Evolutionary conservation across 1,140 invertebrate genomes (phyloP).

Genomic region (Cotesia glomerata): DNA sequence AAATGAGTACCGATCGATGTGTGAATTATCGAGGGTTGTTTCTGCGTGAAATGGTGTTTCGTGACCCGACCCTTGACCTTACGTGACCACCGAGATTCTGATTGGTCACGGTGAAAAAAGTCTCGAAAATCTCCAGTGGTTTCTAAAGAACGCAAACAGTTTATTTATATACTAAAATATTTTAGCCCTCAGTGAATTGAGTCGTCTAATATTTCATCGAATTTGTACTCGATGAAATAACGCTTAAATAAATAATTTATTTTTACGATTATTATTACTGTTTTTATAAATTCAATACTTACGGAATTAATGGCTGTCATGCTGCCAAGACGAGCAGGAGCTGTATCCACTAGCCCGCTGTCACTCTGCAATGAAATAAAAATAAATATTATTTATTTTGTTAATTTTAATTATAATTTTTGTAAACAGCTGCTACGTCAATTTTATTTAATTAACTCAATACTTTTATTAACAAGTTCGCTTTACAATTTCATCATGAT

Average conservation of each 20-base stretch:
- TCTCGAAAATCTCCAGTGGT: too few species aligned
- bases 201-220: not conserved
- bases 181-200: not conserved
- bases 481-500: too few species aligned
- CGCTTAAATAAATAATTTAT: not conserved
- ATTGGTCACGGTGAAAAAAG: constrained; percentile 6
- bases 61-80: constrained; percentile 21
- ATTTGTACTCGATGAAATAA: not conserved
- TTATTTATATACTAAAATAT: too few species aligned
- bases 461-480: too few species aligned
- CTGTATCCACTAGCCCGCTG: constrained; percentile 62
- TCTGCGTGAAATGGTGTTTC: constrained; percentile 26
- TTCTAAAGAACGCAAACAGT: too few species aligned
- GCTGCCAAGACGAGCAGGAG: constrained; percentile 60
- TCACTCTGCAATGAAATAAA: constrained; percentile 61
- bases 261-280: too few species aligned
- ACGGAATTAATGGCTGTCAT: constrained; percentile 66
- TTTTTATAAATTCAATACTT: constrained; percentile 41
- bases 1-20: not conserved
- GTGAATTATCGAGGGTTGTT: not conserved
- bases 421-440: too few species aligned
- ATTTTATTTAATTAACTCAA: too few species aligned
- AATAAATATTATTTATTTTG: constrained; percentile 5
- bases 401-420: not conserved
- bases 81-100: constrained; percentile 14